phyloP scores from a whole-genome alignment of 2,888 invertebrate genomes.

The Agriopis aurantiaria region DNA sequence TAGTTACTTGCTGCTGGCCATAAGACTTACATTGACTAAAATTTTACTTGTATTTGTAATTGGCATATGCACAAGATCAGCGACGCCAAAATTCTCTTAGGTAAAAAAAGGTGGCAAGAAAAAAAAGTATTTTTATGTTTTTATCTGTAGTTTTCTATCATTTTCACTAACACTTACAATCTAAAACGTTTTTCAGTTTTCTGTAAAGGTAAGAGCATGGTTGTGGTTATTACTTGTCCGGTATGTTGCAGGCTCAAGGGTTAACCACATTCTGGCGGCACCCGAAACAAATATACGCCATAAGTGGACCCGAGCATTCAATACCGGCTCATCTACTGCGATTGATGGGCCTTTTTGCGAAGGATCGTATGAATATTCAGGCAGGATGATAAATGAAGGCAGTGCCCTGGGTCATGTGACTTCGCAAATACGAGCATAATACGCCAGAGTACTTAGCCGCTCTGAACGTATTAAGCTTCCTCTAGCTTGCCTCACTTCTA shows the following conservation, averaged over 20 bases:
- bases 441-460: not conserved
- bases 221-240: not conserved
- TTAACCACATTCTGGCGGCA: constrained; percentile 26
- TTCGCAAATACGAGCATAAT: constrained; percentile 11
- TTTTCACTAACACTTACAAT: too few relatives aligned
- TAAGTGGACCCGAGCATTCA: constrained; percentile 33
- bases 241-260: not conserved
- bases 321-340: constrained; percentile 35
- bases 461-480: not conserved
- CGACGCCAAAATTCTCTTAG: too few relatives aligned
- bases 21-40: too few relatives aligned
- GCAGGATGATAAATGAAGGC: constrained; percentile 31
- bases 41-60: too few relatives aligned
- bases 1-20: too few relatives aligned
- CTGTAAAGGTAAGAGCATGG: too few relatives aligned
- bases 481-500: too few relatives aligned
- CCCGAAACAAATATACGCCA: constrained; percentile 36
- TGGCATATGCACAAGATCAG: too few relatives aligned
- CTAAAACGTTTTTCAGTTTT: too few relatives aligned
- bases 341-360: constrained; percentile 47
- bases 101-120: too few relatives aligned
- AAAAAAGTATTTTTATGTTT: too few relatives aligned
- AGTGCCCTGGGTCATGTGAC: constrained; percentile 24
- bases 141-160: too few relatives aligned
- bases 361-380: constrained; percentile 48